Conservation (phyloP, 2,888 invertebrate genomes). For the Polymixis lichenea region DNA sequence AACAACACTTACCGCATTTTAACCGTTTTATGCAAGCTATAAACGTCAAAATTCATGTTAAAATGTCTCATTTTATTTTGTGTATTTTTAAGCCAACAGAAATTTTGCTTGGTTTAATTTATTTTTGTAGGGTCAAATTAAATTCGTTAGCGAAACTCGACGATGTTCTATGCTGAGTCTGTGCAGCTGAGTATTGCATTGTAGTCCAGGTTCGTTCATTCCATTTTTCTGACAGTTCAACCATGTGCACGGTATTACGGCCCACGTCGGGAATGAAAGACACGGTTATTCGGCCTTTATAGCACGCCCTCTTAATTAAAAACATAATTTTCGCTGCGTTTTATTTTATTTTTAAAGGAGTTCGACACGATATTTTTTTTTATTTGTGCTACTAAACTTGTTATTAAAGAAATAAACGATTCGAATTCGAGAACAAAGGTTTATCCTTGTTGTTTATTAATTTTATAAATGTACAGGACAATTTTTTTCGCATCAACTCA, state of each 20-base stretch:
- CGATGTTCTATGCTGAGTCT: conserved; percentile 11
- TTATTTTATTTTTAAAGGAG: conserved; percentile 22
- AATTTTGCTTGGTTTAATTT: background rate
- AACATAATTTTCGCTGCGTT: conserved; percentile 15
- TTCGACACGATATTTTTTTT: background rate
- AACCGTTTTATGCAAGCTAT: conserved; percentile 22
- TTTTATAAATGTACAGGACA: background rate
- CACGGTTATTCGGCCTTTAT: conserved; percentile 30
- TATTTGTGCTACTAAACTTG: accelerated
- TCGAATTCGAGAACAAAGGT: background rate
- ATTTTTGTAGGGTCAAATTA: too few species aligned
- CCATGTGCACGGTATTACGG: conserved; percentile 41
- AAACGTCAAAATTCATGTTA: conserved; percentile 23
- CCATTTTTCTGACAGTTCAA: conserved; percentile 48
- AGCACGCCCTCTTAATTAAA: conserved; percentile 47
- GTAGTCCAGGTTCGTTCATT: conserved; percentile 44
- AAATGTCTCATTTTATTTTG: conserved; percentile 17
- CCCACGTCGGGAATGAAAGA: conserved; percentile 42
- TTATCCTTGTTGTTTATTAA: background rate
- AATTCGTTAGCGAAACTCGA: background rate
- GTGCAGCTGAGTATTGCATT: conserved; percentile 48
- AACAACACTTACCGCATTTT: background rate
- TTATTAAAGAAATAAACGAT: background rate
- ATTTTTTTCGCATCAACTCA: background rate
- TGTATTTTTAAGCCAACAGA: conserved; percentile 10